These are phyloP conservation scores for Zoanthus sansibaricus DNA, from an alignment of 92 coral and sea anemone species.

Conservation along the genomic window DNA sequence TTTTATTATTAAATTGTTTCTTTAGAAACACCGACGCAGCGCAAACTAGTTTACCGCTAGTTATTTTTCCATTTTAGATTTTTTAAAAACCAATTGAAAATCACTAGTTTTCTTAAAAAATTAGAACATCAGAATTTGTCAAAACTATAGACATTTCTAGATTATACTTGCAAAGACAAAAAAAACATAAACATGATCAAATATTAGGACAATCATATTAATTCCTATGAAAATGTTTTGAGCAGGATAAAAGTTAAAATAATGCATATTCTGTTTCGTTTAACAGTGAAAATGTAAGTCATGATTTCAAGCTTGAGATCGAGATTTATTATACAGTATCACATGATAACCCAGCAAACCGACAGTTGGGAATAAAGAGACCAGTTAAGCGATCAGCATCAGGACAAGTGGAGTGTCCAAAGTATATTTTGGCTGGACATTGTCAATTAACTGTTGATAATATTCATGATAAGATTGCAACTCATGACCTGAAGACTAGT, in stretches of 20 bases:
- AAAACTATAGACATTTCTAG: no score
- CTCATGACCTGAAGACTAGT: slow-evolving; percentile 96
- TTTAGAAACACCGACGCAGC: no score
- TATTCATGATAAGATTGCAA: slow-evolving; percentile 83
- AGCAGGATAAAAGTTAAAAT: neutral
- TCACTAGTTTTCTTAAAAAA: no score
- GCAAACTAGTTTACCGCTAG: no score
- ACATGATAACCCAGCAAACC: slow-evolving; percentile 85
- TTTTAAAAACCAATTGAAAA: no score
- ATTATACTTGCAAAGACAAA: no score
- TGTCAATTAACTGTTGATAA: slow-evolving; percentile 90
- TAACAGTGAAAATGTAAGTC: slow-evolving; percentile 90
- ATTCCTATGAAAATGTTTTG: no score
- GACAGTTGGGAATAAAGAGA: slow-evolving; percentile 72
- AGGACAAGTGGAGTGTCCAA: slow-evolving; percentile 77
- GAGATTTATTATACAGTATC: slow-evolving; percentile 98
- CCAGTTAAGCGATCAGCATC: slow-evolving; percentile 72
- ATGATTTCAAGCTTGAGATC: slow-evolving; percentile 94
- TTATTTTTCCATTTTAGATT: no score
- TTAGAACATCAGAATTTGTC: no score
- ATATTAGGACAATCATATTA: no score
- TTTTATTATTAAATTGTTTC: no score
- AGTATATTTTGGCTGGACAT: slow-evolving; percentile 95
- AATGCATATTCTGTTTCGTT: neutral
- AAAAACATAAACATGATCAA: no score